phyloP scores from a whole-genome alignment of 2,797 vertebrate genomes.

The Cynodonichthys magdalenae region DNA sequence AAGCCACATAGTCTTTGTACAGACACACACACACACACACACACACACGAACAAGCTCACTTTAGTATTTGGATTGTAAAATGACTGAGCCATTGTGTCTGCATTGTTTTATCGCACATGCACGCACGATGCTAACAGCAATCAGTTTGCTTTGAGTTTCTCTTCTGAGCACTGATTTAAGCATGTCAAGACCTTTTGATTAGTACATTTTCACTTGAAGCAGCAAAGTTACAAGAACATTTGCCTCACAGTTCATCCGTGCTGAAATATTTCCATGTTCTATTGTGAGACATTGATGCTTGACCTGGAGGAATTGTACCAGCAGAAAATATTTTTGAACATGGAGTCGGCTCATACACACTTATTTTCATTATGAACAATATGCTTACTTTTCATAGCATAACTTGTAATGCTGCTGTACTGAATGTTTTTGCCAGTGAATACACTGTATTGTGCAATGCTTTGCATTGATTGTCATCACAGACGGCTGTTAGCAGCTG shows the following conservation, averaged over 20 bases:
- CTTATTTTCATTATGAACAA: constrained; percentile 53
- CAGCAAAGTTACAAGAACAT: constrained; percentile 25
- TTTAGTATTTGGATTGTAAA: constrained; percentile 68
- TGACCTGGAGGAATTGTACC: constrained; percentile 53
- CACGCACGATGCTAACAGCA: constrained; percentile 45
- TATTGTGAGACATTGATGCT: constrained; percentile 50
- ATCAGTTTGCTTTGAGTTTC: constrained; percentile 46
- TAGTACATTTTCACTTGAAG: constrained; percentile 24
- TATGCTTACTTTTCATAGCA: constrained; percentile 51
- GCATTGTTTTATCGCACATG: constrained; percentile 58
- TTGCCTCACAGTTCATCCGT: constrained; percentile 39
- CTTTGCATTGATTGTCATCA: constrained; percentile 58
- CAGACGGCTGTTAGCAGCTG: constrained; percentile 40
- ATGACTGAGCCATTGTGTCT: constrained; percentile 65
- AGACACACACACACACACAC: constrained; percentile 63
- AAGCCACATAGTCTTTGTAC: constrained; percentile 65
- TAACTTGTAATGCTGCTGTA: constrained; percentile 58
- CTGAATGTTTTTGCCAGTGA: constrained; percentile 73
- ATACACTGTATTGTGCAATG: constrained; percentile 71
- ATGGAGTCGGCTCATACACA: constrained; percentile 36
- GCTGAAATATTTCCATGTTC: constrained; percentile 48
- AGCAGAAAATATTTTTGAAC: constrained; percentile 37
- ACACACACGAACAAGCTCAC: constrained; percentile 61
- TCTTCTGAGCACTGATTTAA: constrained; percentile 36
- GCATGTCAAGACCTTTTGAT: constrained; percentile 47